Evolutionary conservation across 1,140 invertebrate species (phyloP).

Genomic region (Argopecten irradians): DNA sequence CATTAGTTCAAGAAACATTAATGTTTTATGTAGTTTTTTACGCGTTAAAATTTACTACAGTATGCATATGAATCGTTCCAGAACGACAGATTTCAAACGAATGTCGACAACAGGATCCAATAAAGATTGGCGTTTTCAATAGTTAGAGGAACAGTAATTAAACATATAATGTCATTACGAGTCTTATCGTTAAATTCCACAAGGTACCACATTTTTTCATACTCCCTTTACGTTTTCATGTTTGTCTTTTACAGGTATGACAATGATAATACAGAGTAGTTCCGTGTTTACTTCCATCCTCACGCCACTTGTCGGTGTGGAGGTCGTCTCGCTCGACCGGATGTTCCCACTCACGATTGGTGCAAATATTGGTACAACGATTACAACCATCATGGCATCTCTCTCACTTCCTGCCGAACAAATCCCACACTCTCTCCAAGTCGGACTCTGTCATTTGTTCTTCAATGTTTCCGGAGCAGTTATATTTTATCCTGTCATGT

Average conservation of each 20-base stretch:
- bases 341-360: conserved; percentile 81
- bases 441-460: conserved; percentile 58
- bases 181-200: no score
- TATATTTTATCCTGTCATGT: conserved; percentile 81
- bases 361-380: conserved; percentile 81
- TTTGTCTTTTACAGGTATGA: conserved; percentile 75
- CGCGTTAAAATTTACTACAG: conserved; percentile 58
- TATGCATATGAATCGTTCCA: not conserved
- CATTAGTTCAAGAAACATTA: not conserved
- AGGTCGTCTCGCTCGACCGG: conserved; percentile 80
- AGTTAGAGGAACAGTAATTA: no score
- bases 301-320: conserved; percentile 81
- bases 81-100: no score
- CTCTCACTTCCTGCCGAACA: conserved; percentile 75
- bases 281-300: conserved; percentile 82
- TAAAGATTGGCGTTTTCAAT: no score
- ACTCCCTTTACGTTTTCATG: no score
- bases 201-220: no score
- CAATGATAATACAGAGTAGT: conserved; percentile 81
- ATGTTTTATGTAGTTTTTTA: not conserved
- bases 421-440: conserved; percentile 47
- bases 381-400: conserved; percentile 79
- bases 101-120: no score
- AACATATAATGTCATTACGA: no score
- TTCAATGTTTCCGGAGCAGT: conserved; percentile 75